phyloP scores from a whole-genome alignment of 2,888 invertebrate species.

The Calliscelio sp. region DNA sequence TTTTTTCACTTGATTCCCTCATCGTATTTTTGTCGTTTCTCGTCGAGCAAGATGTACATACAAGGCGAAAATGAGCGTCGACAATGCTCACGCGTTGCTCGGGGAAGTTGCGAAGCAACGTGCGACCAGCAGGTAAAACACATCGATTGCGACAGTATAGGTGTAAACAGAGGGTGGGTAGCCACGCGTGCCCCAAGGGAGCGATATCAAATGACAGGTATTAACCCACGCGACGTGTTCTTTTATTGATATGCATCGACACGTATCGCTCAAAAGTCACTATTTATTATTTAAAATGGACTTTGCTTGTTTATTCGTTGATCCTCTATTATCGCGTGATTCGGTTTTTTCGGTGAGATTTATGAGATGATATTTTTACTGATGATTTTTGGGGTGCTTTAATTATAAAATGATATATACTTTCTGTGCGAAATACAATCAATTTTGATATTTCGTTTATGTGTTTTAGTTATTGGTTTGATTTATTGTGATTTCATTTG shows the following conservation, averaged over 20 bases:
- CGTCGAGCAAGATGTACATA: slow-evolving; percentile 70
- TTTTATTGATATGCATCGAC: slow-evolving; percentile 73
- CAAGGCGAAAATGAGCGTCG: slow-evolving; percentile 68
- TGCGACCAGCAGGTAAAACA: slow-evolving; percentile 66
- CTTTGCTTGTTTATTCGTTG: slow-evolving; percentile 56
- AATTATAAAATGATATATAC: slow-evolving; percentile 45
- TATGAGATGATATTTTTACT: slow-evolving; percentile 27
- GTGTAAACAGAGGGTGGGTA: slow-evolving; percentile 62
- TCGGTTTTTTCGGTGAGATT: slow-evolving; percentile 46
- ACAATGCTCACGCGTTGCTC: slow-evolving; percentile 52
- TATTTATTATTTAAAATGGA: slow-evolving; percentile 67
- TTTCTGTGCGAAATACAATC: background rate
- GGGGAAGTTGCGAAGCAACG: slow-evolving; percentile 63
- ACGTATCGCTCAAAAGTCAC: slow-evolving; percentile 70
- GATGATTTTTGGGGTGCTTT: slow-evolving; percentile 52
- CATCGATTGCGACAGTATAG: slow-evolving; percentile 52
- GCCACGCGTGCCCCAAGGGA: slow-evolving; percentile 53
- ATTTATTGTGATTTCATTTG: background rate
- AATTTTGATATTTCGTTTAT: background rate
- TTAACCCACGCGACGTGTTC: slow-evolving; percentile 57
- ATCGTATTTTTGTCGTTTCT: slow-evolving; percentile 57
- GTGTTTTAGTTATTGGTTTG: background rate
- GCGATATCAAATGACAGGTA: slow-evolving; percentile 64
- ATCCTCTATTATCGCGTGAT: slow-evolving; percentile 58
- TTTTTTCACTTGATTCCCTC: slow-evolving; percentile 48